Percentiles rank a stretch among this genome's conserved stretches.
These are phyloP conservation scores for Coreoperca whiteheadi DNA, from an alignment of 2,113 vertebrate species.

Conservation along the genomic window DNA sequence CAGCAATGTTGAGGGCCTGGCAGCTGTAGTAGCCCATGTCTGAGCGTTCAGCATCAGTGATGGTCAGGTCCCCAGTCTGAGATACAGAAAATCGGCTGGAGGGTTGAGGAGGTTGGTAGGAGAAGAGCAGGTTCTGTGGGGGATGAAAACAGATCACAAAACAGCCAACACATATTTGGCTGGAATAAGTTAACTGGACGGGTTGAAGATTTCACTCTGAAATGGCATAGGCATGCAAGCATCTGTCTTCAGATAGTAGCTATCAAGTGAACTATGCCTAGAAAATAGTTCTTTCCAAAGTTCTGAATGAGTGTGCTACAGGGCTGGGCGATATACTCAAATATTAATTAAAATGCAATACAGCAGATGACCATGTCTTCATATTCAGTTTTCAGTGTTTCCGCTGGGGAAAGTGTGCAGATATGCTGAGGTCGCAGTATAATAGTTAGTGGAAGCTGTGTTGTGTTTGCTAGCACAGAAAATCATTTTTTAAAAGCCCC, in stretches of 20 bases:
- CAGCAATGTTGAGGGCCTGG: constrained; percentile 98
- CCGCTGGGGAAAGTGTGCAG: no score
- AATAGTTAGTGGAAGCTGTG: no score
- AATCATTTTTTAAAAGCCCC: no score
- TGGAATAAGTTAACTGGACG: not conserved
- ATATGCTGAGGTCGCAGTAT: no score
- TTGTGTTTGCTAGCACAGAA: no score
- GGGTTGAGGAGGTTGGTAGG: constrained; percentile 95
- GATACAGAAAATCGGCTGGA: constrained; percentile 97
- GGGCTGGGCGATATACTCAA: no score
- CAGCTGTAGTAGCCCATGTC: constrained; percentile 98
- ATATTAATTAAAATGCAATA: no score
- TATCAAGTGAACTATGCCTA: not conserved
- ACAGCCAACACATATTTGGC: not conserved
- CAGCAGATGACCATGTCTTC: no score
- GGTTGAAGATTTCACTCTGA: not conserved
- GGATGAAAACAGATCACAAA: constrained; percentile 17
- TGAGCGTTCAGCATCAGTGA: constrained; percentile 93
- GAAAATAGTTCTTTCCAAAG: constrained; percentile 7
- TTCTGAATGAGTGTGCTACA: not conserved
- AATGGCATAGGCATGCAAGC: not conserved
- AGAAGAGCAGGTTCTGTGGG: constrained; percentile 95
- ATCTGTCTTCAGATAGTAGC: not conserved
- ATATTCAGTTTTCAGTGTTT: no score
- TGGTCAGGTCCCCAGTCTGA: constrained; percentile 96